Base-by-base conservation (phyloP, 30 jellyfish, hydroid and myxozoan genomes). In the Hydractinia echinata region DNA sequence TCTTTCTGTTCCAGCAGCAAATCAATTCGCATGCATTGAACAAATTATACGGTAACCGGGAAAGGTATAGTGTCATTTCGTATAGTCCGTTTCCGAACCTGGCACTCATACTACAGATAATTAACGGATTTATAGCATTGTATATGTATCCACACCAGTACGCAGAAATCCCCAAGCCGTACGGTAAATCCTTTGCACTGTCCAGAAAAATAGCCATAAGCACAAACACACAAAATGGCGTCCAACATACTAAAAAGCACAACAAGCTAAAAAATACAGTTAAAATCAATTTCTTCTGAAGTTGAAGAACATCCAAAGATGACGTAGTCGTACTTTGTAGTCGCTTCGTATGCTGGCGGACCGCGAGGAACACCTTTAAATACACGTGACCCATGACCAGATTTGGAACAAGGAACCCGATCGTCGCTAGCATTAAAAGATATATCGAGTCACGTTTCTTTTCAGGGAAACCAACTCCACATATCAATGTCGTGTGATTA, bases 151-250 rank as follows among this genome's bases (percentile, higher is more conserved):
- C 98, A 14, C 95, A 87, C 95, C 98, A 92, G 79, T 92, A 92
- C 7, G 98, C 98, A 51, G 98, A 95, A 21, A 92, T 79, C 18
- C 98, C 98, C 68, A 92, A 82, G 61, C 98, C 98, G 55, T 71
- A 85, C 14, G 98, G 98, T 55, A 92, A 53, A 64, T 73, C 53
- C 8, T 85, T 44, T 16, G 81, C 77, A 48, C 83, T 86, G 60
- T 92, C 83, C 4, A 81, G 54, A 16, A 80, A 53, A 58, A 82
- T 90, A 4, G 96, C 96, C 7, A 92, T 21, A 0, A 87, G 39
- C 1, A 86, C 80, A 83, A 86, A 70, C 13, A 88, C 84, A 84
- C 83, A 87, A 76, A 92, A 92, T 61, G 98, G 92, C 77, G 94
- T 72, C 98, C 98, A 92, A 76, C 98, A 92, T 53, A 87, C 8